Base-by-base conservation (phyloP, 2,888 invertebrate species). In the Tribolium freemani region DNA sequence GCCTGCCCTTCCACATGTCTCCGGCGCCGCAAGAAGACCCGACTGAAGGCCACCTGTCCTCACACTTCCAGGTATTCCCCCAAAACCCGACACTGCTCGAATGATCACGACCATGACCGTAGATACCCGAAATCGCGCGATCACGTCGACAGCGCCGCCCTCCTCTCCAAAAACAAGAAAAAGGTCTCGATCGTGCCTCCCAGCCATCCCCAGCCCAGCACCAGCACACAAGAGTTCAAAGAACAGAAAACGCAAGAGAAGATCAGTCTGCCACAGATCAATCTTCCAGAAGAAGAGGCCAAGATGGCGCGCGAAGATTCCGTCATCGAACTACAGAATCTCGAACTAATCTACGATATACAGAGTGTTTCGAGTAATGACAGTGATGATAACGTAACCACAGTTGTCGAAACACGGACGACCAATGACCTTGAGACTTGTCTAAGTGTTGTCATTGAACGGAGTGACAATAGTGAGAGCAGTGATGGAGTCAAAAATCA, bases 1-100 rank as follows among this genome's bases (percentile, higher is more conserved):
- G 92, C 94, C 85, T 94, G 93, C 86, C 92, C 94, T 79, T 93
- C 92, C 83, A 92, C 91, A 82, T 94, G 94, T 87, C 91, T 93
- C 83, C 89, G 90, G 80, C 90, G 91, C 87, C 86, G 89, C 84
- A 89, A 89, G 87, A 91, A 91, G 88, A 89, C 90, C 81, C 89
- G 88, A 56, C 87, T 88, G 80, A 89, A 89, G 86, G 82, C 83
- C 74, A 81, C 81, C 8, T 86, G 86, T 75, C 83, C 86, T 30
- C 86, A 86, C 76, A 88, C 84, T 87, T 88, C 79, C 71, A 81
- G 84, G 53, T 76, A 81, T 74, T 77, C 64, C 46, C 88, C 88
- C 84, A 85, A 79, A 69, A 16, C 1, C 16, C 16, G 16, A 16
- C 26, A 26, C 4, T 5, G 1, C 26, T 3, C 48, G n/a, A 16